Conservation (phyloP, 2,888 invertebrate genomes). For the Tachina fera region DNA sequence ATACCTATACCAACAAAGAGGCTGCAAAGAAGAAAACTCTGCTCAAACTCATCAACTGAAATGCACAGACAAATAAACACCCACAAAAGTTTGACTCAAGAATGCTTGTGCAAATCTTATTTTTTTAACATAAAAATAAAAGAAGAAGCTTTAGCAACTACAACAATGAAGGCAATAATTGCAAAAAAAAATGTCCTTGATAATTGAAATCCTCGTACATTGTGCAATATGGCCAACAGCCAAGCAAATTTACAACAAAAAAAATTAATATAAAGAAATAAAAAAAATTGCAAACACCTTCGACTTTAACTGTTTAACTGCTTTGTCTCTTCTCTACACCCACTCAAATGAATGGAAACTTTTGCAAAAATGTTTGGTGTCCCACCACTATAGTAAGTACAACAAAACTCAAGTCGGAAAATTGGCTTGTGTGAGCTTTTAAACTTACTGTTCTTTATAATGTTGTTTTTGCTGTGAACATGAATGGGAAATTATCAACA, state of each 20-base stretch:
- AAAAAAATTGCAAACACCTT: slow-evolving; percentile 1
- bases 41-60: slow-evolving; percentile 7
- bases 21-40: slow-evolving; percentile 37
- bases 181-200: slow-evolving; percentile 63
- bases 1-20: background rate
- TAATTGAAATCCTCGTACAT: slow-evolving; percentile 46
- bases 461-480: slow-evolving; percentile 4
- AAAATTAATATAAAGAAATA: background rate
- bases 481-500: slow-evolving; percentile 38
- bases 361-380: slow-evolving; percentile 31
- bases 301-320: background rate
- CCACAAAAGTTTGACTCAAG: slow-evolving; percentile 22
- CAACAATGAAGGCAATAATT: slow-evolving; percentile 31
- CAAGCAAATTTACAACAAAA: slow-evolving; percentile 49
- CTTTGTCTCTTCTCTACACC: background rate
- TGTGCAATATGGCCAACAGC: slow-evolving; percentile 54
- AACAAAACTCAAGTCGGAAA: background rate
- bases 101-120: slow-evolving; percentile 47
- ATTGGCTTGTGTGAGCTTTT: background rate
- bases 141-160: slow-evolving; percentile 14
- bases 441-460: background rate
- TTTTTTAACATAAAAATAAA: slow-evolving; percentile 26
- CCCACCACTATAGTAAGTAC: slow-evolving; percentile 41
- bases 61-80: slow-evolving; percentile 27
- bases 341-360: slow-evolving; percentile 4